Base-by-base conservation (phyloP, 2,113 vertebrate species). In the Calyptomena viridis region DNA sequence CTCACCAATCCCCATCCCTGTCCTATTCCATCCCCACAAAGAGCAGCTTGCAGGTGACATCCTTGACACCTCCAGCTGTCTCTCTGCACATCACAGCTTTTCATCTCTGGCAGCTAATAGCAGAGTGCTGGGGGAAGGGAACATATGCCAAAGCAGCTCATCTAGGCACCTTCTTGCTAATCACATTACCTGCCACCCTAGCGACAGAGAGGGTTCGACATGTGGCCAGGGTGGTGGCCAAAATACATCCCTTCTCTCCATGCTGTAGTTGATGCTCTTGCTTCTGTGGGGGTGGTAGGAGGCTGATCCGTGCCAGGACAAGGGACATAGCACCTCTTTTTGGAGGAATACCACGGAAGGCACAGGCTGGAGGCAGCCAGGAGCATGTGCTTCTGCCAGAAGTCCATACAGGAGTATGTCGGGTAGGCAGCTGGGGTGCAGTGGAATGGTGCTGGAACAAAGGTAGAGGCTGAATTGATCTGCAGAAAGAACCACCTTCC, bases 1-100 rank as follows among this genome's bases (percentile, higher is more conserved):
- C 47, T 85, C 56, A 67, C 71, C 35, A 63, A 23, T 53, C 12
- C 44, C 37, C 75, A 59, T 44, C 59, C 47, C 11, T 33, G 40
- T 15, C 52, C 50, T 24, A 13, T 35, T 31, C 49, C n/a, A 53
- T 63, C 64, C 27, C 60, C 22, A 39, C 79, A 71, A 75, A 78
- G 62, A 88, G 83, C 89, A 88, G 73, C 69, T 87, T 69, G 84
- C 73, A 81, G 87, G 87, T 91, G 92, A 89, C 90, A 96, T 67
- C 64, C 77, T 15, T 91, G 90, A 93, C 93, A 91, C 69, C 50
- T 91, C 81, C 78, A 63, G 66, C 89, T 94, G 69, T 40, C 71
- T 85, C 74, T 63, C 62, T 83, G 56, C 73, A 74, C 55, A 15
- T 56, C 0, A 3, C 46, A 8, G 79, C 89, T 96, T 94, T 88